Conservation (phyloP, 2,888 invertebrate species). For the Schizotus pectinicornis region DNA sequence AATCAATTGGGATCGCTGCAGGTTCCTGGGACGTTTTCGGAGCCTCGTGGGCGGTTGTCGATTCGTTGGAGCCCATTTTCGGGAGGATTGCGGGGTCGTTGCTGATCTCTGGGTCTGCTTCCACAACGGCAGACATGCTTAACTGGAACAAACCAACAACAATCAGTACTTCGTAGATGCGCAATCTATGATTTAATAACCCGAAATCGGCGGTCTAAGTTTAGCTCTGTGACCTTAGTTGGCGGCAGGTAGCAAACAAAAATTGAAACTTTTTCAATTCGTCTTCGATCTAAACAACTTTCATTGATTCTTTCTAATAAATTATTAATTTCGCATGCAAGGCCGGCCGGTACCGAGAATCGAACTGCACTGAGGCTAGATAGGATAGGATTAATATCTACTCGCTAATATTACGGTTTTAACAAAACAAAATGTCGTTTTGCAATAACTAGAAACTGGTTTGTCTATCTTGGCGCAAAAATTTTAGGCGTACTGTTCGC, state of each 20-base stretch:
- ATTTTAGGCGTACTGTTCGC: slow-evolving; percentile 5
- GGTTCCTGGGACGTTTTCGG: background rate
- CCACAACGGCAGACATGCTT: slow-evolving; percentile 19
- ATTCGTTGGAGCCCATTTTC: slow-evolving; percentile 43
- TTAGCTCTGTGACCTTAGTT: too few relatives aligned
- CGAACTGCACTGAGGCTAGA: too few relatives aligned
- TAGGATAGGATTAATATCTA: too few relatives aligned
- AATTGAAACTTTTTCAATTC: too few relatives aligned
- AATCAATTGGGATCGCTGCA: slow-evolving; percentile 16
- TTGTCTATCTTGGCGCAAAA: slow-evolving; percentile 11
- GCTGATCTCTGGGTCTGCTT: slow-evolving; percentile 3
- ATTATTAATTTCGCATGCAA: too few relatives aligned
- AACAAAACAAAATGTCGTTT: background rate
- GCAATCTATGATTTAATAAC: too few relatives aligned
- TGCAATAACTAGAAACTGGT: slow-evolving; percentile 2
- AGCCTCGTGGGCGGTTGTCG: slow-evolving; percentile 22
- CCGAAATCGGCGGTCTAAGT: too few relatives aligned
- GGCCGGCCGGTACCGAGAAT: too few relatives aligned
- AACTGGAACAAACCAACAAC: slow-evolving; percentile 18
- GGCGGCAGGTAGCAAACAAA: too few relatives aligned
- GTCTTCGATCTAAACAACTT: too few relatives aligned
- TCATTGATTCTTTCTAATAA: too few relatives aligned
- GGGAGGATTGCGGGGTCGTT: slow-evolving; percentile 3
- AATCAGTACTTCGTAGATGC: background rate
- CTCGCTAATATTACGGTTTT: too few relatives aligned